Percentiles rank a stretch among this genome's conserved stretches.
Conservation (phyloP, 2,797 vertebrate species). For the Mus spretus region DNA sequence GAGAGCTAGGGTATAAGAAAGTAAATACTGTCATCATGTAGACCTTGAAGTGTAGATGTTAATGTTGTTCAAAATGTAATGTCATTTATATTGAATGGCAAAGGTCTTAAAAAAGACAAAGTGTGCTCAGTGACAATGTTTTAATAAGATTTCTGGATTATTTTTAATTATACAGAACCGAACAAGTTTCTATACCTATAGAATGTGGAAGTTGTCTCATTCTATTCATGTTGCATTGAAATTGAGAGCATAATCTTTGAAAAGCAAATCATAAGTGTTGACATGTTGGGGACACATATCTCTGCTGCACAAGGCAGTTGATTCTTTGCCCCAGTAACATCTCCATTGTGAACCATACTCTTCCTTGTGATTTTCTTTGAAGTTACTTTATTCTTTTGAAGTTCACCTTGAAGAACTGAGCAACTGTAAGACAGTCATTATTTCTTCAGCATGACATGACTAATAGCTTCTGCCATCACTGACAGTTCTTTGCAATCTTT, state of each 20-base stretch:
- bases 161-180: conserved; percentile 36
- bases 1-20: not conserved
- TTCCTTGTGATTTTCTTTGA: conserved; percentile 73
- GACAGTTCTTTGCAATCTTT: conserved; percentile 70
- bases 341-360: conserved; percentile 56
- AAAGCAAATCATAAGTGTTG: conserved; percentile 67
- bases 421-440: conserved; percentile 74
- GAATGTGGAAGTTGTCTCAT: conserved; percentile 16
- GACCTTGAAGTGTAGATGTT: not conserved
- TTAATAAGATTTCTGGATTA: conserved; percentile 46
- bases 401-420: conserved; percentile 80
- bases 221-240: conserved; percentile 44
- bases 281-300: conserved; percentile 12
- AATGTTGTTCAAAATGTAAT: not conserved
- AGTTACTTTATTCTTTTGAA: conserved; percentile 77
- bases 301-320: conserved; percentile 5
- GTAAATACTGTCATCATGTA: not conserved
- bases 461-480: conserved; percentile 72
- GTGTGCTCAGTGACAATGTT: not conserved
- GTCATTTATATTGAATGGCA: not conserved
- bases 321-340: conserved; percentile 48
- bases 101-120: not conserved
- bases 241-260: conserved; percentile 58
- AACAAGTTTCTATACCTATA: not conserved
- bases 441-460: conserved; percentile 63